These are phyloP conservation scores for Polyommatus icarus DNA, from an alignment of 2,888 invertebrate species.

Conservation along the genomic window DNA sequence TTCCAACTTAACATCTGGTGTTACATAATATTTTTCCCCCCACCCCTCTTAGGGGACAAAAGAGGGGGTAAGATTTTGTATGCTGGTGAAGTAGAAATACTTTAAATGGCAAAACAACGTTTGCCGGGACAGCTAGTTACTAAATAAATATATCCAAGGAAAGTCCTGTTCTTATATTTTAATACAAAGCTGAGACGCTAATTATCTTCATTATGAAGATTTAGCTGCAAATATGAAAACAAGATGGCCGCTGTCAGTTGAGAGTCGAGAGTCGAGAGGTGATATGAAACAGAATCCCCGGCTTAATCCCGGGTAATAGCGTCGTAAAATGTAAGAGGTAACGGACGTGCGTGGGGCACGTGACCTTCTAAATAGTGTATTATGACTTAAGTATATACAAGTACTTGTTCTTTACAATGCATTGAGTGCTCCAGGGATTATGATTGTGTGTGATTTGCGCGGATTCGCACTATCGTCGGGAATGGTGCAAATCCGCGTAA, in stretches of 20 bases:
- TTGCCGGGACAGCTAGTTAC: too few species aligned
- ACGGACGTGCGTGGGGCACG: conserved; percentile 67
- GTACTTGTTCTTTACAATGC: conserved; percentile 16
- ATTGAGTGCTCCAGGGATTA: conserved; percentile 1
- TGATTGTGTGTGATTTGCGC: neutral
- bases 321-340: conserved; percentile 77
- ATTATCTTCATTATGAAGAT: neutral
- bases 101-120: too few species aligned
- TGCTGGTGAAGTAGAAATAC: too few species aligned
- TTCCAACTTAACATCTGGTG: too few species aligned
- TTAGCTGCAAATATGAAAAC: conserved; percentile 19
- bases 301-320: conserved; percentile 75
- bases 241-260: conserved; percentile 34
- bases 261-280: conserved; percentile 54
- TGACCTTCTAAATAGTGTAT: conserved; percentile 51
- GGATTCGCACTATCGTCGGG: too few species aligned
- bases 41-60: too few species aligned
- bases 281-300: conserved; percentile 65
- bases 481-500: too few species aligned
- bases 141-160: neutral
- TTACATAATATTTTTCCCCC: too few species aligned
- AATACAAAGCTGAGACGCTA: neutral
- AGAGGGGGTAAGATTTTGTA: too few species aligned
- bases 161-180: neutral
- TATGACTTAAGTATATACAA: conserved; percentile 20